A percentile compares a stretch with the other conserved stretches of the same genome.
Conservation (phyloP, 35 echinoderm and acorn worm genomes). For the Acanthaster planci region DNA sequence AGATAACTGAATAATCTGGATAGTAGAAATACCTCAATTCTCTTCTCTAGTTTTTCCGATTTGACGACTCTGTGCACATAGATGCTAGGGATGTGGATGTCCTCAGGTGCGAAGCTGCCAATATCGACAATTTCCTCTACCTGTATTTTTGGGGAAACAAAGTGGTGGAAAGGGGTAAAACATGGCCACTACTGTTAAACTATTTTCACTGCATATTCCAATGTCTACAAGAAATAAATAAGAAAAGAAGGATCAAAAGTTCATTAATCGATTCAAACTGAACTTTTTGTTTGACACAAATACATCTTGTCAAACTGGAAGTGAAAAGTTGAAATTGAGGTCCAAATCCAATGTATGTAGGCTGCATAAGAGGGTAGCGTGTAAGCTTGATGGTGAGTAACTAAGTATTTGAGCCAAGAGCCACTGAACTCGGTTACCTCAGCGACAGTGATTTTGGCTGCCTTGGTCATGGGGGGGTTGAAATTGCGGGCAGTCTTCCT, state of each 20-base stretch:
- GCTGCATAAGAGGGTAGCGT: no score
- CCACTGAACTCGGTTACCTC: conserved; percentile 52
- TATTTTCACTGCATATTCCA: no score
- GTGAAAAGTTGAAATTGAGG: no score
- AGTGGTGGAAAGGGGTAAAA: no score
- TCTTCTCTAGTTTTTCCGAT: conserved; percentile 91
- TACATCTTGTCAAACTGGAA: no score
- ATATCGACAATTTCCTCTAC: conserved; percentile 98
- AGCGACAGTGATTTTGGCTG: conserved; percentile 86
- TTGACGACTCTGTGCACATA: conserved; percentile 84
- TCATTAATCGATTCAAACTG: no score
- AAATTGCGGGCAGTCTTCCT: conserved; percentile 96
- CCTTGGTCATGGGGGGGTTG: conserved; percentile 88
- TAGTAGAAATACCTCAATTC: conserved; percentile 75
- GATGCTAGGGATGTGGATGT: conserved; percentile 87
- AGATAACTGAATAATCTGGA: no score
- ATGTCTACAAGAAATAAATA: no score
- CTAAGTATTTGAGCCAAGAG: not conserved
- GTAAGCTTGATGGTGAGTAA: not conserved
- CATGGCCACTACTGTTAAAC: no score
- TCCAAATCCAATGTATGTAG: no score
- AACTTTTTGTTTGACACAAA: no score
- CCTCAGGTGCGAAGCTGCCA: conserved; percentile 73
- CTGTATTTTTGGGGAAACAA: conserved; percentile 35
- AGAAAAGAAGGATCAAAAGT: no score